Evolutionary conservation across 2,888 invertebrate species (phyloP).

Genomic region (Dendrolimus pini): DNA sequence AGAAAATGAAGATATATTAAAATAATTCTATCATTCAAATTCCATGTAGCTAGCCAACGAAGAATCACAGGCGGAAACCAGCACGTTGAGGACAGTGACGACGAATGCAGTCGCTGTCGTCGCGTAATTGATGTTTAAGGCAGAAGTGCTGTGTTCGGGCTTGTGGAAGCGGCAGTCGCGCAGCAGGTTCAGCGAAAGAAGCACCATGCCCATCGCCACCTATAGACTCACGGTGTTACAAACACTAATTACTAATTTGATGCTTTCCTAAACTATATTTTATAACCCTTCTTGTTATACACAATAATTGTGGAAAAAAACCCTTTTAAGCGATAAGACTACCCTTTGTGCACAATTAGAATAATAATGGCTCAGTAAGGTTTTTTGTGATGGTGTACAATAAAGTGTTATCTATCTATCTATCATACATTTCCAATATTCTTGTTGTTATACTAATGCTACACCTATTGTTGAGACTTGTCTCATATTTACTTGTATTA

Average conservation of each 20-base stretch:
- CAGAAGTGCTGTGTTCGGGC: constrained; percentile 81
- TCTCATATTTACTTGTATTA: too few relatives aligned
- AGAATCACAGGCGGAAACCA: constrained; percentile 89
- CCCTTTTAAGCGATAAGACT: too few relatives aligned
- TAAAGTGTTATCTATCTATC: too few relatives aligned
- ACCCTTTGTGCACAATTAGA: too few relatives aligned
- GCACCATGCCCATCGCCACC: constrained; percentile 85
- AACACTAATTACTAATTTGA: constrained; percentile 1
- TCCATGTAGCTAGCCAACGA: constrained; percentile 73
- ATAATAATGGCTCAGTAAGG: too few relatives aligned
- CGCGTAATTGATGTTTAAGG: constrained; percentile 82
- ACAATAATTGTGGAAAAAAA: too few relatives aligned
- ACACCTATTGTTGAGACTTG: too few relatives aligned
- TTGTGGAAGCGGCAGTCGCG: constrained; percentile 86
- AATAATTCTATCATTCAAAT: constrained; percentile 24
- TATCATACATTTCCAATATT: too few relatives aligned
- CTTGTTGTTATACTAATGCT: too few relatives aligned
- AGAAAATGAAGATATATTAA: too few relatives aligned
- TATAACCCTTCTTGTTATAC: too few relatives aligned
- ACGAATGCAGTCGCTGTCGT: constrained; percentile 83
- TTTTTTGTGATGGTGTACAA: too few relatives aligned
- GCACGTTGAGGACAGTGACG: constrained; percentile 84
- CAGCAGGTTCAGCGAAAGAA: constrained; percentile 83
- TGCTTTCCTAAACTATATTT: background rate
- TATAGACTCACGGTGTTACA: constrained; percentile 33